Evolutionary conservation across 2,113 vertebrate genomes (phyloP).

Genomic region (Poecile atricapillus): DNA sequence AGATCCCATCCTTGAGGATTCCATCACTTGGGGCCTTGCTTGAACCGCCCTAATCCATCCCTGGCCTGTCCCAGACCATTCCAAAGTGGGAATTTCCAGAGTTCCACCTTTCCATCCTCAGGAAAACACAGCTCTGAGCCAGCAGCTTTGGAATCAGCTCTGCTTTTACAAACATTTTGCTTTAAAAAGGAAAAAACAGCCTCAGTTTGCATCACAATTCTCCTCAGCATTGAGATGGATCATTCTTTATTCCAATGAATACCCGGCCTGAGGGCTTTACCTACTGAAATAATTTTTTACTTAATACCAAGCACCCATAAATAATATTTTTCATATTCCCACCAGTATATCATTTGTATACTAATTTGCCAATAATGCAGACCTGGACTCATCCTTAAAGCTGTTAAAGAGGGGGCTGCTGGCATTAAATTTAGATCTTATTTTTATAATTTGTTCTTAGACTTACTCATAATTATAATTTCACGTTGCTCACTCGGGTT

Average conservation of each 20-base stretch:
- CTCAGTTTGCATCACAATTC: not conserved
- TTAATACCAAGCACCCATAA: not conserved
- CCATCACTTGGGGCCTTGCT: not conserved
- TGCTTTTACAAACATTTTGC: not conserved
- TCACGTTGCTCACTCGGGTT: not conserved
- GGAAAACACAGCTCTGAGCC: not conserved
- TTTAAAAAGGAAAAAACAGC: not conserved
- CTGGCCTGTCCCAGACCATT: fast-evolving
- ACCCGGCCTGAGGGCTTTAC: not conserved
- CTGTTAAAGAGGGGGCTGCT: not conserved
- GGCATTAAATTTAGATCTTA: not conserved
- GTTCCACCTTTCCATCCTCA: fast-evolving
- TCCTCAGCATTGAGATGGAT: not conserved
- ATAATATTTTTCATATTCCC: not conserved
- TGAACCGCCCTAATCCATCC: not conserved
- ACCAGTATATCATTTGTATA: not conserved
- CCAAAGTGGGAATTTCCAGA: not conserved
- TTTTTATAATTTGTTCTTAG: not conserved
- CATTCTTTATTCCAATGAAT: not conserved
- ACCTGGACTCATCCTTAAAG: not conserved
- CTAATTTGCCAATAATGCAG: not conserved
- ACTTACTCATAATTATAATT: not conserved
- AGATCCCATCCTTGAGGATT: not conserved
- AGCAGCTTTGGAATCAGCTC: not conserved
- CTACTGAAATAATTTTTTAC: not conserved